Evolutionary conservation across 2,797 vertebrate species (phyloP), one percentile per base, ranked within the genome.

Genomic region (Siniperca undulata): DNA sequence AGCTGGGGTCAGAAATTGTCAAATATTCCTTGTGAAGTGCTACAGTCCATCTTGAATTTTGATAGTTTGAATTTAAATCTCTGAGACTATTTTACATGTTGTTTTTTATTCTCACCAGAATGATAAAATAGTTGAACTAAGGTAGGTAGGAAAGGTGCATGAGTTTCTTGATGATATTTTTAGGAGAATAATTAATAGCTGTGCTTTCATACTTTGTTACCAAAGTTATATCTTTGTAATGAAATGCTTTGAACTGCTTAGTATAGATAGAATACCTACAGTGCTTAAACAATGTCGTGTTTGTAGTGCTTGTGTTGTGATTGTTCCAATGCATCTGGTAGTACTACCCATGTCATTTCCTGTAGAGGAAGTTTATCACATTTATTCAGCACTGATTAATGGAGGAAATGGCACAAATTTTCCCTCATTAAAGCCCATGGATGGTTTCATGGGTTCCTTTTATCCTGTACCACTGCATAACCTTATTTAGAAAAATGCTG

Each of bases 391-490:
- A 11, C 38, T 52, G 34, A 42, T 68, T 61, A 72, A 27, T 60
- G n/a, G 24, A 42, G 19, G 34, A 48, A 53, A 46, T 40, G 19
- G 19, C 53, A 59, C 14, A 50, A 17, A 60, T 58, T 58, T 7
- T 61, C 19, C 16, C 4, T 59, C 40, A 67, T 73, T 42, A 30
- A 14, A 68, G 20, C 34, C 36, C 30, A 53, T 58, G 27, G 30
- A 73, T 79, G 19, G 7, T 70, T 53, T 80, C 22, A 48, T 72
- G 8, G 42, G 22, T 65, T 66, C 34, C 6, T 71, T 56, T 61
- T 53, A 56, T 74, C 20, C 12, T 55, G 16, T 52, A 42, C 38
- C 2, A 52, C 72, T 77, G 44, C 19, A 56, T 59, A 20, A 44
- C 40, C 65, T 79, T 30, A 56, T 73, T 65, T 42, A 50, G 27